phyloP scores from a whole-genome alignment of 2,888 invertebrate genomes.

The Galeopsomyia nigrocyanea region DNA sequence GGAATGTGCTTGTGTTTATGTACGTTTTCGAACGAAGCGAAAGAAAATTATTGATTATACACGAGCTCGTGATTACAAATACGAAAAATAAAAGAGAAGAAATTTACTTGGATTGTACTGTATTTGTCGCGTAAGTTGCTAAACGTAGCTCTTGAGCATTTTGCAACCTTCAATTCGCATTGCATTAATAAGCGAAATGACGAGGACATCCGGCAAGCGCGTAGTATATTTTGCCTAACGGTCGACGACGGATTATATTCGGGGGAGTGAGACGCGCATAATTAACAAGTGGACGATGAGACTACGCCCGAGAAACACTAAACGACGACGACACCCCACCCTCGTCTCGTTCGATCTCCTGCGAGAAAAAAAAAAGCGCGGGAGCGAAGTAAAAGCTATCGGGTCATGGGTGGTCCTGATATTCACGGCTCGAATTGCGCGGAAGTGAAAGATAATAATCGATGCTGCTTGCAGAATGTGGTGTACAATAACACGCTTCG shows the following conservation, averaged over 20 bases:
- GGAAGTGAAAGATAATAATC: background rate
- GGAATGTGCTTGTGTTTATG: too few species aligned
- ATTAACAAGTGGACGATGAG: slow-evolving; percentile 21
- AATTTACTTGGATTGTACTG: too few species aligned
- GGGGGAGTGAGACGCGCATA: slow-evolving; percentile 21
- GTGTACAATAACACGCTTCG: too few species aligned
- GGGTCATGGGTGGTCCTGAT: slow-evolving; percentile 31
- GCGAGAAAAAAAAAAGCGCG: slow-evolving; percentile 5
- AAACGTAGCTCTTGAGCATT: background rate
- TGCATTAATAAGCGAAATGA: background rate
- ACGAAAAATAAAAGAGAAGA: too few species aligned
- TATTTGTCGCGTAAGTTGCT: too few species aligned
- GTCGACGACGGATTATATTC: slow-evolving; percentile 30
- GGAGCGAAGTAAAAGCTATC: slow-evolving; percentile 2
- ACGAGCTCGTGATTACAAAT: background rate
- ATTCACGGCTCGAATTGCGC: background rate
- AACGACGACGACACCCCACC: slow-evolving; percentile 2
- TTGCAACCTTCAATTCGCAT: slow-evolving; percentile 6
- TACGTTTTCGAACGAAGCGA: too few species aligned
- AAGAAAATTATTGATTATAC: slow-evolving; percentile 1
- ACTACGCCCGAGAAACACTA: slow-evolving; percentile 27
- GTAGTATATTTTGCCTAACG: slow-evolving; percentile 31
- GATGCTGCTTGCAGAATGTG: background rate
- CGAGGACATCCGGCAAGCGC: slow-evolving; percentile 34
- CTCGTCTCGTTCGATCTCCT: background rate